These are phyloP conservation scores for Tangara arthus DNA, from an alignment of 2,797 vertebrate species.

Conservation along the genomic window DNA sequence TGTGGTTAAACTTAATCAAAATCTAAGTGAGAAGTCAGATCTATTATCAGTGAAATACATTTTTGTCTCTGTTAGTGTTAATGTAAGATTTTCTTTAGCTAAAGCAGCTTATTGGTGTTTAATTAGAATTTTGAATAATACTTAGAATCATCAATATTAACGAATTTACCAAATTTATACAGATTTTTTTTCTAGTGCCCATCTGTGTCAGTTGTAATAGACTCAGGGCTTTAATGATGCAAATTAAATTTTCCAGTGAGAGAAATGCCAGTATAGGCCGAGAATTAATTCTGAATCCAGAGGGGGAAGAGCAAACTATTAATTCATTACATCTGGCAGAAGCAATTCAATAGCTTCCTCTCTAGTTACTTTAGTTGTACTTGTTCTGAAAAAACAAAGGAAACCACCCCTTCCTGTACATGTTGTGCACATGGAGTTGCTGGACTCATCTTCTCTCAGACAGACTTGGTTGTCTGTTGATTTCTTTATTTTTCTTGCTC, in stretches of 20 bases:
- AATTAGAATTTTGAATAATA: conserved; percentile 4
- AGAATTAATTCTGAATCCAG: conserved; percentile 29
- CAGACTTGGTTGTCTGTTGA: neutral
- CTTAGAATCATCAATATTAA: neutral
- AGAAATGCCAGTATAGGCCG: neutral
- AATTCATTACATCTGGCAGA: neutral
- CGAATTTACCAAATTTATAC: neutral
- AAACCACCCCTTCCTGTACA: neutral
- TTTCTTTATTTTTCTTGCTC: neutral
- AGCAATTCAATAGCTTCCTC: neutral
- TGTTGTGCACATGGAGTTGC: neutral
- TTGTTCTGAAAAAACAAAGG: neutral
- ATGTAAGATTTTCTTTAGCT: neutral
- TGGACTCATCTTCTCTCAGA: neutral
- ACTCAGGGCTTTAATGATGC: conserved; percentile 15
- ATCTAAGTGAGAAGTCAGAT: neutral
- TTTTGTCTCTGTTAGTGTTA: neutral
- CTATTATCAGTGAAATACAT: neutral
- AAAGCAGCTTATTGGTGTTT: neutral
- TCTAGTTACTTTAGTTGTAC: neutral
- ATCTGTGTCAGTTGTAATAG: conserved; percentile 19
- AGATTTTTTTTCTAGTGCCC: neutral
- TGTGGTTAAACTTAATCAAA: neutral
- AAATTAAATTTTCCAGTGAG: conserved; percentile 33
- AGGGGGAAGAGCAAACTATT: neutral